Evolutionary conservation across 2,797 vertebrate genomes (phyloP).

Genomic region (Enteromius fasciolatus): DNA sequence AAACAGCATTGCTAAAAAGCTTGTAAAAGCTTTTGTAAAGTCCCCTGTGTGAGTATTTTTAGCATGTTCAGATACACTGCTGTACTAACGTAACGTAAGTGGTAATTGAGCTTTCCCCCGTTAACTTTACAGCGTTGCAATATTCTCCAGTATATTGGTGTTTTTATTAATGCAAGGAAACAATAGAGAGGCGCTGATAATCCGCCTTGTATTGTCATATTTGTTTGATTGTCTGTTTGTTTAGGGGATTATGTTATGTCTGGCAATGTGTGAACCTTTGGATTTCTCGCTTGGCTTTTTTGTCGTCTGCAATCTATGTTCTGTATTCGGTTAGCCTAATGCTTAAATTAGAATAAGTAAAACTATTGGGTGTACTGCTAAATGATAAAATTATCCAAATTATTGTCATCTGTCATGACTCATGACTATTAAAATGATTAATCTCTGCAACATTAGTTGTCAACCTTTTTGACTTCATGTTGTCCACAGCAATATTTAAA

Average conservation of each 20-base stretch:
- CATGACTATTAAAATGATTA: too few relatives aligned
- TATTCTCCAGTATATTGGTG: background rate
- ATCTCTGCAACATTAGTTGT: background rate
- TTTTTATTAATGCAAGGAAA: background rate
- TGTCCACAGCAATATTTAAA: background rate
- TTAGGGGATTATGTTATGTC: background rate
- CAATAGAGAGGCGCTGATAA: background rate
- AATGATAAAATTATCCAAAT: background rate
- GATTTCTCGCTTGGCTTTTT: background rate
- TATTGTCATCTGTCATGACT: too few relatives aligned
- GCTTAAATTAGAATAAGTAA: background rate
- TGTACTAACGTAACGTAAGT: too few relatives aligned
- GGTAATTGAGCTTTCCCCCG: background rate
- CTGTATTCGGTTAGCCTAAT: background rate
- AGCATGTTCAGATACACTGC: too few relatives aligned
- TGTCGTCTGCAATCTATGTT: background rate
- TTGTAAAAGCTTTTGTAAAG: conserved; percentile 6
- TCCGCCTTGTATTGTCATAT: too few relatives aligned
- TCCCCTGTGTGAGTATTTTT: background rate
- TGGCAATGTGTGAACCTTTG: background rate
- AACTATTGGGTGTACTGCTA: background rate
- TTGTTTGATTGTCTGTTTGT: background rate
- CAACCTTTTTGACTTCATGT: background rate
- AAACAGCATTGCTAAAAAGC: background rate
- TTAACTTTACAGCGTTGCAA: background rate